Base-by-base conservation (phyloP, 2,113 vertebrate species). In the Rhagologus leucostigma region DNA sequence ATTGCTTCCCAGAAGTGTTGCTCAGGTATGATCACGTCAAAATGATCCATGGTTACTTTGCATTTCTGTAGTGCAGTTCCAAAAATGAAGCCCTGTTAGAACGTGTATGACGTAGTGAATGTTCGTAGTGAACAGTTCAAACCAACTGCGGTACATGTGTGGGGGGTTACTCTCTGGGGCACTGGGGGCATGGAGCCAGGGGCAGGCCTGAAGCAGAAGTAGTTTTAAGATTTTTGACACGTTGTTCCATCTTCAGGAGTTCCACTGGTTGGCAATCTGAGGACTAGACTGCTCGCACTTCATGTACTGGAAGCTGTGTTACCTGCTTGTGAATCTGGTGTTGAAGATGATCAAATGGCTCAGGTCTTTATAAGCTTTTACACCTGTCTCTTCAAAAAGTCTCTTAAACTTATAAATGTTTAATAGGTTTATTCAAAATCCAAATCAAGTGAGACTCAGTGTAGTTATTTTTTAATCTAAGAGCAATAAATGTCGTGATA, bases 1-100 rank as follows among this genome's bases (percentile, higher is more conserved):
- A 99, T 99, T 57, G 99, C 99, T 14, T 99, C 99, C 47, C 99
- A 99, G 96, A 99, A 99, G 83, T 99, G 99, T 97, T 99, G 98
- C 95, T 99, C 99, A 98, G 99, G 99, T 99, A 98, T 4, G 50
- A 57, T 33, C 18, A 7, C 41, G 57, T 53, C 19, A 47, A 33
- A 59, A 16, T 10, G 9, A 30, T 63, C 9, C 3, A 0, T 15
- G 19, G 11, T 57, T 64, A 14, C 32, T 55, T 73, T 59, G 41
- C 7, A 3, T 57, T 89, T 76, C 46, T 33, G 10, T 59, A 7
- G 42, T 10, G 26, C 9, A 35, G 35, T 67, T 85, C 15, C 44
- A 35, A 17, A 68, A 46, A 18, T 2, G 0, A 10, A 32, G 7
- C 42, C 23, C 16, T 55, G 15, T 67, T 86, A 47, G 49, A 59